Base-by-base conservation (phyloP, 1,140 invertebrate species). In the Penaeus vannamei region DNA sequence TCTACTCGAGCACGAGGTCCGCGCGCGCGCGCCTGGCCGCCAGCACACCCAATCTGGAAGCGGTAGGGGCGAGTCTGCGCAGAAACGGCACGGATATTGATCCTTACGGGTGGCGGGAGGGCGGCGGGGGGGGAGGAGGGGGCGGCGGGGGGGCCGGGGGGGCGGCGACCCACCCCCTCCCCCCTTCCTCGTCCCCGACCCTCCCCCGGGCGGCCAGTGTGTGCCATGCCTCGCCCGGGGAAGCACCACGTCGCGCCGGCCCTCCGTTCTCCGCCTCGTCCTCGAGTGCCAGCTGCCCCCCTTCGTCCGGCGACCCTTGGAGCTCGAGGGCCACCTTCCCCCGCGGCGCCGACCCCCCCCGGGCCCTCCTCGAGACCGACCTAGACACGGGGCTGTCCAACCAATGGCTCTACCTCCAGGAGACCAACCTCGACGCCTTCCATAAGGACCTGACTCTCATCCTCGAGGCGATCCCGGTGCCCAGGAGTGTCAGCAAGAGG, bases 341-440 rank as follows among this genome's bases (percentile, higher is more conserved):
- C 26, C 87, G 81, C 59, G 83, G 86, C 88, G 86, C 76, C 60
- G 83, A 22, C 86, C 87, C 90, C 36, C 86, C 87, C 53, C 77
- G 66, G 19, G 96, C 96, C 92, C 94, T 97, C 93, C 96, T 97
- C 92, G 97, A 97, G 94, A 97, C 97, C 90, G 97, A 97, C 94
- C 94, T 97, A 92, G 97, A 97, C 94, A 95, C 95, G 26, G 89
- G 89, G 26, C 61, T 90, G 42, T 84, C 83, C 8, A 69, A 90
- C 36, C 84, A 90, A 46, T 53, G 82, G 36, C 85, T 91, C 5
- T 61, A 72, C 62, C 64, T 83, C 3, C 85, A 81, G 42, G 91
- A 92, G 66, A 92, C 91, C 8, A 89, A 92, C 64, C 72, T 91
- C 92, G 95, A 95, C 92, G 94, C 94, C 91, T 94, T 94, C 85